Conservation (phyloP, 1,140 invertebrate species). For the Nixonia krombeini region DNA sequence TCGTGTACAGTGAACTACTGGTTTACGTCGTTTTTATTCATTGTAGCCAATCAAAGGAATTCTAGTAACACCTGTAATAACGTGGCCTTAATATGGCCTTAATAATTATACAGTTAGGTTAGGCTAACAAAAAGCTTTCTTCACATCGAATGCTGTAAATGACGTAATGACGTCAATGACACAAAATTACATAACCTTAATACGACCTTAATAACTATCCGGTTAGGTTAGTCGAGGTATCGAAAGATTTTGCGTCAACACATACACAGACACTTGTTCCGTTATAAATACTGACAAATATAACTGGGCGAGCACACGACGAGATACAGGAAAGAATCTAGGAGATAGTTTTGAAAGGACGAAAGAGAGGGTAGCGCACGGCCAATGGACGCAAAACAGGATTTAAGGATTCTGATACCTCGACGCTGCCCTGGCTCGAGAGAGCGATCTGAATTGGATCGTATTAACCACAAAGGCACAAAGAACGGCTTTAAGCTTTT, state of each 20-base stretch:
- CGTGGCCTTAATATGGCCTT: no score
- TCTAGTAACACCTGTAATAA: no score
- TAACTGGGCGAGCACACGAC: background rate
- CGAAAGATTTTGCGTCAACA: background rate
- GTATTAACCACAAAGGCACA: conserved; percentile 56
- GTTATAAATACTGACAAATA: conserved; percentile 2
- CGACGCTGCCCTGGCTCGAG: conserved; percentile 17
- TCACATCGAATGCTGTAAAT: no score
- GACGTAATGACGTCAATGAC: no score
- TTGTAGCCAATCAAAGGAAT: no score
- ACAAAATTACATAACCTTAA: no score
- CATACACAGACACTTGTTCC: background rate
- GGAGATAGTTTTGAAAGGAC: conserved; percentile 17
- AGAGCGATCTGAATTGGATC: conserved; percentile 56
- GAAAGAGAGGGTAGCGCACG: conserved; percentile 14
- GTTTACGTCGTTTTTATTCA: no score
- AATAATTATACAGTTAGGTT: no score
- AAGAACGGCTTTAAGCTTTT: conserved; percentile 48
- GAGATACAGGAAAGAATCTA: conserved; percentile 3
- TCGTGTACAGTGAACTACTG: no score
- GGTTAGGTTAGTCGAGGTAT: no score
- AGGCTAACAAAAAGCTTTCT: no score
- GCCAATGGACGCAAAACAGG: conserved; percentile 48
- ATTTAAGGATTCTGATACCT: conserved; percentile 55
- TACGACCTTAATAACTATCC: no score